phyloP scores from a whole-genome alignment of 2,888 invertebrate genomes.

The Acanthoscelides obtectus region DNA sequence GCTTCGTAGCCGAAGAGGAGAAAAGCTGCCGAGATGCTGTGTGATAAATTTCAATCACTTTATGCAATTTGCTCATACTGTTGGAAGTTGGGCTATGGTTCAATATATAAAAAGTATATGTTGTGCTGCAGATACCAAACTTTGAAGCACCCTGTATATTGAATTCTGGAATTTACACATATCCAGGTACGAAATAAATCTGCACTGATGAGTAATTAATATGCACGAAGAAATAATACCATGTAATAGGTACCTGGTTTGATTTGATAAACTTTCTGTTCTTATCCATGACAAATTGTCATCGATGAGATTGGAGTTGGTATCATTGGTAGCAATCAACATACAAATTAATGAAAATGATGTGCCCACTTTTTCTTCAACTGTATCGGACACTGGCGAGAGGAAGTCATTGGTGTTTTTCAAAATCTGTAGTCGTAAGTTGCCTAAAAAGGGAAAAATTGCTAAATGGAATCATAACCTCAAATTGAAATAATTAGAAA shows the following conservation, averaged over 20 bases:
- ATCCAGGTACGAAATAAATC: too few species aligned
- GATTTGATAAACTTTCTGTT: conserved; percentile 19
- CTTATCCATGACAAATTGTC: conserved; percentile 40
- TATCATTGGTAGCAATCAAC: conserved; percentile 32
- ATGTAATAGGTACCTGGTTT: conserved; percentile 17
- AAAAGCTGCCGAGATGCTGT: too few species aligned
- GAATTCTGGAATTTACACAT: too few species aligned
- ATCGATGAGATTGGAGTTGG: conserved; percentile 33
- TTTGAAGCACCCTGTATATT: too few species aligned
- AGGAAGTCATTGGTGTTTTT: conserved; percentile 38
- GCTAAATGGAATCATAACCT: conserved; percentile 11
- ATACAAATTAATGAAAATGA: conserved; percentile 42
- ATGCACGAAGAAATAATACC: too few species aligned
- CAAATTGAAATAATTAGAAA: neutral
- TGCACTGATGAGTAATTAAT: too few species aligned
- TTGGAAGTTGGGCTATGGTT: too few species aligned
- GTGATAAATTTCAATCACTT: too few species aligned
- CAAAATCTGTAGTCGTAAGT: conserved; percentile 37
- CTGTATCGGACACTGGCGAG: conserved; percentile 32
- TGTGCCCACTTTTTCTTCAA: conserved; percentile 39
- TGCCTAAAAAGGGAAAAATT: conserved; percentile 27
- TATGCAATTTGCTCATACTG: too few species aligned
- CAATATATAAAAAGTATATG: too few species aligned
- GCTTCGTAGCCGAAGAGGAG: too few species aligned
- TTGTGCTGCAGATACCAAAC: too few species aligned